phyloP scores from a whole-genome alignment of 2,797 vertebrate genomes.

The Chromobotia macracanthus region DNA sequence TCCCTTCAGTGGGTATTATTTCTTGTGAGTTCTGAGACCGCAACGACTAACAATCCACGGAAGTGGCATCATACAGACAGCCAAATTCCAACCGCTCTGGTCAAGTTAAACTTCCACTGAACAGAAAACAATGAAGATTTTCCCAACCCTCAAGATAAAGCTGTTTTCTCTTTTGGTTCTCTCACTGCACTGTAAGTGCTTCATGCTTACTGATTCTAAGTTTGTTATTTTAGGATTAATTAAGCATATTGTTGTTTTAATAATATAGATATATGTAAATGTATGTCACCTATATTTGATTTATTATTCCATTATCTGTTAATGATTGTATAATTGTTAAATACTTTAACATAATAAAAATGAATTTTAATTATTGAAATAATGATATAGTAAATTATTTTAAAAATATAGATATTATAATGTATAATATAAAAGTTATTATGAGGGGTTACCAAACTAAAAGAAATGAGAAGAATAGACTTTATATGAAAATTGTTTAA shows the following conservation, averaged over 20 bases:
- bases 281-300: no score
- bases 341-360: no score
- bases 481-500: not conserved
- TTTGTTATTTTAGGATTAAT: not conserved
- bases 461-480: not conserved
- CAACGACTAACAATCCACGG: not conserved
- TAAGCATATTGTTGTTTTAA: not conserved
- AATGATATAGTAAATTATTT: not conserved
- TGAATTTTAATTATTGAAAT: not conserved
- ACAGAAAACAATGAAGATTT: not conserved
- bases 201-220: not conserved
- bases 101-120: not conserved
- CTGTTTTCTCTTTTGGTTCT: conserved; percentile 35
- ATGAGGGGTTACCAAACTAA: no score
- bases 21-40: conserved; percentile 23
- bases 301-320: not conserved
- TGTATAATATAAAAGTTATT: no score
- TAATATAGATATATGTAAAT: not conserved
- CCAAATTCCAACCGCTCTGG: not conserved
- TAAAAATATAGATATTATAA: no score
- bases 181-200: conserved; percentile 45
- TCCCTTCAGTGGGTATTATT: conserved; percentile 29
- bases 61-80: conserved; percentile 7
- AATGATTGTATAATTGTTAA: not conserved
- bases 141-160: conserved; percentile 36